A percentile compares a stretch with the other conserved stretches of the same genome.
Conservation (phyloP, 1,140 invertebrate genomes). For the Trichomalopsis sarcophagae region DNA sequence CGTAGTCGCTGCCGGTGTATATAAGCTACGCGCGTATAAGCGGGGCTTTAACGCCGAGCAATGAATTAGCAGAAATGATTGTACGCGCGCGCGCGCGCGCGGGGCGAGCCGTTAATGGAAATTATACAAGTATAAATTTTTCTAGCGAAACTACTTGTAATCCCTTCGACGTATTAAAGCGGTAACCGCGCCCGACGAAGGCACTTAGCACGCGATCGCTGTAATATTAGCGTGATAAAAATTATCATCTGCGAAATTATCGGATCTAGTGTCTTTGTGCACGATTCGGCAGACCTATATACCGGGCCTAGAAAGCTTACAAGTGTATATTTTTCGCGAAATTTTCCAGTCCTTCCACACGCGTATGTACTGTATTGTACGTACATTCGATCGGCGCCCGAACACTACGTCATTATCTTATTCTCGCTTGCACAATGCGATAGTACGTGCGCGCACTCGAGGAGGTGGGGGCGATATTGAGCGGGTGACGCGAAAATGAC, state of each 20-base stretch:
- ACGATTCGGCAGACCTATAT: too few species aligned
- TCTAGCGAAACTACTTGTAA: not conserved
- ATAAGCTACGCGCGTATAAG: not conserved
- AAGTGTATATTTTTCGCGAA: not conserved
- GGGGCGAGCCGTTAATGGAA: too few species aligned
- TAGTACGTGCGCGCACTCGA: not conserved
- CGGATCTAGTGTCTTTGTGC: too few species aligned
- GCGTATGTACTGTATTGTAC: too few species aligned
- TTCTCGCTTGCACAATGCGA: not conserved
- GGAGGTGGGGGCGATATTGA: not conserved
- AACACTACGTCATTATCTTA: conserved; percentile 14
- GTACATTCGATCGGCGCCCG: not conserved
- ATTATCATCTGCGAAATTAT: not conserved
- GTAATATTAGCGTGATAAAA: not conserved
- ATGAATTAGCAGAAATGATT: not conserved
- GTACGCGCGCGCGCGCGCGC: not conserved
- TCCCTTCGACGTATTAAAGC: not conserved
- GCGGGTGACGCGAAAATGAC: conserved; percentile 38
- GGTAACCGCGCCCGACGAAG: not conserved
- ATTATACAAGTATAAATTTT: not conserved
- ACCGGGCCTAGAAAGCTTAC: too few species aligned
- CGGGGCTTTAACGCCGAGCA: not conserved
- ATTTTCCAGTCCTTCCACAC: not conserved
- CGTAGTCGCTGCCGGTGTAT: not conserved
- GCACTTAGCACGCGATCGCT: not conserved